Percentiles rank a stretch among this genome's conserved stretches.
Conservation (phyloP, 1,140 invertebrate genomes). For the Episyrphus balteatus region DNA sequence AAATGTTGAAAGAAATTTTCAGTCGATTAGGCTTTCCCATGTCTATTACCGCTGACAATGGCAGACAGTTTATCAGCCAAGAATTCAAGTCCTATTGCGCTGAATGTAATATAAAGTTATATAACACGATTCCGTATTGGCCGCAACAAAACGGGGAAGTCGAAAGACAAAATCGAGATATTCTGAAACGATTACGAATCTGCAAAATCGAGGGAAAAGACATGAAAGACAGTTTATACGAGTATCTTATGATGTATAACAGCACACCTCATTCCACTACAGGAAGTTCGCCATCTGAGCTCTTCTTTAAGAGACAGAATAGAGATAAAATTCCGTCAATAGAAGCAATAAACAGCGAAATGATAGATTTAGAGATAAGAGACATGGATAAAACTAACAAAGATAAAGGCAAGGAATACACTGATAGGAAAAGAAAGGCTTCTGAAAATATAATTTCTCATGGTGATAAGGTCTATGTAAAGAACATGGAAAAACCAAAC, state of each 20-base stretch:
- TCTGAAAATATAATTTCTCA: neutral
- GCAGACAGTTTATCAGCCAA: conserved; percentile 12
- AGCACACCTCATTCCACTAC: conserved; percentile 23
- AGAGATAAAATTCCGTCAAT: no score
- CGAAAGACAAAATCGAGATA: conserved; percentile 22
- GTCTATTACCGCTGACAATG: conserved; percentile 15
- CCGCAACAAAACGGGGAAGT: conserved; percentile 29
- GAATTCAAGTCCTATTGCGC: conserved; percentile 18
- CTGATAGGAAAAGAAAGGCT: neutral
- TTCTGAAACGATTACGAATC: conserved; percentile 17
- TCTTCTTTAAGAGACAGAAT: conserved; percentile 21
- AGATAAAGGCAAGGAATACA: neutral
- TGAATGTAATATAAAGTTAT: conserved; percentile 13
- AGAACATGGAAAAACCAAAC: no score
- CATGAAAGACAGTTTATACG: conserved; percentile 11
- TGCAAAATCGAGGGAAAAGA: conserved; percentile 6
- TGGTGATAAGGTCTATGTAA: no score
- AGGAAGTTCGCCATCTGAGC: conserved; percentile 27
- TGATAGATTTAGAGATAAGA: neutral
- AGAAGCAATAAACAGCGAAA: no score
- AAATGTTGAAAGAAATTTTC: no score
- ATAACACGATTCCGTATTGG: conserved; percentile 18
- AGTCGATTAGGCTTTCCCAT: neutral
- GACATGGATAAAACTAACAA: neutral
- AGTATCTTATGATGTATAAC: conserved; percentile 27